Percentiles rank a stretch among this genome's conserved stretches.
phyloP scores from a whole-genome alignment of 1,140 invertebrate genomes.

The Phortica variegata region DNA sequence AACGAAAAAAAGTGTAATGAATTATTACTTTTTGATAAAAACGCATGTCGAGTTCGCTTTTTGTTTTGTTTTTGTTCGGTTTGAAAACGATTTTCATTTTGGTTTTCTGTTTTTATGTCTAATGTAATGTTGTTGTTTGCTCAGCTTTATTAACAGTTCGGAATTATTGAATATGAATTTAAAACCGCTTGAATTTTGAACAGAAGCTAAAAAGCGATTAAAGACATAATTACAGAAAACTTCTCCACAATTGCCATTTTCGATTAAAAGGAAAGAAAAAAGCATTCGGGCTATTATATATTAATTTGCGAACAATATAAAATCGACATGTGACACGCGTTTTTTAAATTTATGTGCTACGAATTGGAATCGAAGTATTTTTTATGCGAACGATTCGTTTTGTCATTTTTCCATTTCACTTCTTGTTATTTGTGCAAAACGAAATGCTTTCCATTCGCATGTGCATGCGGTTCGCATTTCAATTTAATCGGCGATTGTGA shows the following conservation, averaged over 20 bases:
- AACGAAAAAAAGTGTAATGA: constrained; percentile 48
- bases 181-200: constrained; percentile 1
- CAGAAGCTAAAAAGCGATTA: constrained; percentile 12
- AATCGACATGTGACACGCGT: constrained; percentile 56
- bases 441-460: too few relatives aligned
- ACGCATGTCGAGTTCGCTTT: constrained; percentile 41
- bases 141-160: constrained; percentile 6
- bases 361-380: constrained; percentile 49
- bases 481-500: too few relatives aligned
- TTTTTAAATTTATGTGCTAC: constrained; percentile 54
- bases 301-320: constrained; percentile 56
- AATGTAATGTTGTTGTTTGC: background rate
- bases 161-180: too few relatives aligned
- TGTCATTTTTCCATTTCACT: background rate
- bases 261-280: constrained; percentile 18
- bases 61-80: constrained; percentile 2
- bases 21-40: constrained; percentile 53
- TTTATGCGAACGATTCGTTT: background rate
- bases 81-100: constrained; percentile 8
- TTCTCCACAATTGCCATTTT: too few relatives aligned
- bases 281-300: constrained; percentile 41
- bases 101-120: constrained; percentile 7
- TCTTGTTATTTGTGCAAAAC: background rate
- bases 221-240: too few relatives aligned
- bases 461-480: too few relatives aligned